phyloP scores from a whole-genome alignment of 2,113 vertebrate genomes.

The Heterotilapia buettikoferi region DNA sequence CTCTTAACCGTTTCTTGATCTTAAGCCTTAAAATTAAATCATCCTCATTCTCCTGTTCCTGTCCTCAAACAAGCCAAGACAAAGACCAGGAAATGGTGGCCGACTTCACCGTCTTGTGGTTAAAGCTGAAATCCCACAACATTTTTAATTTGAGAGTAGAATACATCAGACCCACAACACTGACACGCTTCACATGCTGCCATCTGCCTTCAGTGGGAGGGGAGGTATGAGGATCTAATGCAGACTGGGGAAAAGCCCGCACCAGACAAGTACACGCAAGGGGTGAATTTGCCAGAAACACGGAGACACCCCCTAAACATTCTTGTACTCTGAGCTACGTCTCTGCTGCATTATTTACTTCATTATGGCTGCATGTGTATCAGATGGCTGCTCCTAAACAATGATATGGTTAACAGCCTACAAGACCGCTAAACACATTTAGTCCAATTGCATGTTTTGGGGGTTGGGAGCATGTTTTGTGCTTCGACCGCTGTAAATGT shows the following conservation, averaged over 20 bases:
- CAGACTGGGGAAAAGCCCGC: constrained; percentile 46
- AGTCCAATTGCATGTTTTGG: background rate
- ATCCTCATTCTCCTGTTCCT: background rate
- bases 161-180: constrained; percentile 61
- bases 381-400: constrained; percentile 48
- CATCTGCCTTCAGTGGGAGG: constrained; percentile 66
- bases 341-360: constrained; percentile 32
- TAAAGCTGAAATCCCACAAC: constrained; percentile 53
- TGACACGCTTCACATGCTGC: constrained; percentile 66
- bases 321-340: background rate
- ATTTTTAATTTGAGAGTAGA: constrained; percentile 70
- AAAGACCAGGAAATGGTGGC: constrained; percentile 41
- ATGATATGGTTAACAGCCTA: constrained; percentile 14
- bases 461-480: background rate
- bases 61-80: constrained; percentile 38
- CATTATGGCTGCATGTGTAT: background rate
- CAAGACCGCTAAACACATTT: constrained; percentile 1
- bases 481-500: background rate
- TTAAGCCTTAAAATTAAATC: background rate
- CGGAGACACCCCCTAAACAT: background rate
- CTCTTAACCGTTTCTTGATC: background rate
- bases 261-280: constrained; percentile 30
- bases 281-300: constrained; percentile 9
- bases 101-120: constrained; percentile 22
- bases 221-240: constrained; percentile 51